Percentiles rank a stretch among this genome's conserved stretches.
Evolutionary conservation across 2,113 vertebrate species (phyloP).

Genomic region (Hippocampus zosterae): DNA sequence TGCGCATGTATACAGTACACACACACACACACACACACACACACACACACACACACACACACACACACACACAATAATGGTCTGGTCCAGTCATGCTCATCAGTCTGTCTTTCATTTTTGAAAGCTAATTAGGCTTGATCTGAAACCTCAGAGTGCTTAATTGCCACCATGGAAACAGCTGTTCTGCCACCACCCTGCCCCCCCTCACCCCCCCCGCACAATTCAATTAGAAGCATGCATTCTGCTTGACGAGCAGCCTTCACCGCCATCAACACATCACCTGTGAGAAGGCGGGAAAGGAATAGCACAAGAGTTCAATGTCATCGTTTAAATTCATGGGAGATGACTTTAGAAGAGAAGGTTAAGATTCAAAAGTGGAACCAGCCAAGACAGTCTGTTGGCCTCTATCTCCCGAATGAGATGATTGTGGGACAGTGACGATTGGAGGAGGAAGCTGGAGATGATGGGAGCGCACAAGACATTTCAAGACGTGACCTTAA

Average conservation of each 20-base stretch:
- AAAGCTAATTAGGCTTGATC: slow-evolving; percentile 65
- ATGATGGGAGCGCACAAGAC: slow-evolving; percentile 6
- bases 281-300: not conserved
- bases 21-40: too few relatives aligned
- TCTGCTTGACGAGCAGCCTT: slow-evolving; percentile 58
- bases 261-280: slow-evolving; percentile 49
- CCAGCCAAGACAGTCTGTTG: slow-evolving; percentile 31
- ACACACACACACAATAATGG: slow-evolving; percentile 27
- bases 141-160: slow-evolving; percentile 51
- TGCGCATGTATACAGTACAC: too few relatives aligned
- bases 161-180: slow-evolving; percentile 59
- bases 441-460: slow-evolving; percentile 27
- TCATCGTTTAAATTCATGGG: not conserved
- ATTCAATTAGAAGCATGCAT: slow-evolving; percentile 59
- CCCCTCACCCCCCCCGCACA: too few relatives aligned
- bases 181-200: not conserved
- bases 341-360: not conserved
- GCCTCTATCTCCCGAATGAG: slow-evolving; percentile 30
- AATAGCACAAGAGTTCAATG: not conserved
- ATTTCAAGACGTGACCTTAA: not conserved
- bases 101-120: slow-evolving; percentile 48
- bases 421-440: slow-evolving; percentile 19
- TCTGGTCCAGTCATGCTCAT: slow-evolving; percentile 29
- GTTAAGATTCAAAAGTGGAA: not conserved
- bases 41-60: too few relatives aligned